Base-by-base conservation (phyloP, 2,113 vertebrate genomes). In the Scomber scombrus region DNA sequence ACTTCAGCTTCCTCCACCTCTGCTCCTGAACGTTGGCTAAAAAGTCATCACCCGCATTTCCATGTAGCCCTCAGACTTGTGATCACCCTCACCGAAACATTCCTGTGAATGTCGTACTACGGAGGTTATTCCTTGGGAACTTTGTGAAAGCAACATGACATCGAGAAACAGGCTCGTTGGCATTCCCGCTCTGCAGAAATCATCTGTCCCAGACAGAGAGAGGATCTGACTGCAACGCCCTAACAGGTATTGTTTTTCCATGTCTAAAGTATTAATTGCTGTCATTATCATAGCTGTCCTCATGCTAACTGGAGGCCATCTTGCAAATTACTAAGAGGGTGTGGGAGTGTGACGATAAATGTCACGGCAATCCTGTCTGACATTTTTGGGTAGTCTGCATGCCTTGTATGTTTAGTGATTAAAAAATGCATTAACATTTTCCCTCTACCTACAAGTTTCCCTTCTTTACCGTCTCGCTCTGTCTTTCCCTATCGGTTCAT, bases 111-210 rank as follows among this genome's bases (percentile, higher is more conserved):
- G 14, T 8, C 5, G 26, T 74, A 54, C 3, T 18, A 57, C n/a
- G 18, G 23, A 14, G 43, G 47, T 1, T 2, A 52, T 60, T 69
- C 75, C 63, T 19, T 47, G 26, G 26, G 73, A 84, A 70, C 16
- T 34, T 2, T 23, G 70, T 71, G 26, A 58, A 58, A 67, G 71
- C 15, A 74, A 78, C 23, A 54, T 47, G 60, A 34, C 68, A 46
- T 46, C 11, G 47, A 18, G 12, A 47, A 92, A 91, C 93, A 5
- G 72, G 91, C 78, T 77, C 0, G 3, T 69, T 85, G 16, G 50
- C 93, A 93, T 90, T 93, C 81, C 60, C 60, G 3, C 43, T 56
- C 19, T 13, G 19, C n/a, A 52, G 29, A 62, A 68, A 79, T 82
- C 31, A 72, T 73, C 31, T 15, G 58, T 26, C 23, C 47, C 79